Conservation (phyloP, 2,888 invertebrate species). For the Heliconius hortense region DNA sequence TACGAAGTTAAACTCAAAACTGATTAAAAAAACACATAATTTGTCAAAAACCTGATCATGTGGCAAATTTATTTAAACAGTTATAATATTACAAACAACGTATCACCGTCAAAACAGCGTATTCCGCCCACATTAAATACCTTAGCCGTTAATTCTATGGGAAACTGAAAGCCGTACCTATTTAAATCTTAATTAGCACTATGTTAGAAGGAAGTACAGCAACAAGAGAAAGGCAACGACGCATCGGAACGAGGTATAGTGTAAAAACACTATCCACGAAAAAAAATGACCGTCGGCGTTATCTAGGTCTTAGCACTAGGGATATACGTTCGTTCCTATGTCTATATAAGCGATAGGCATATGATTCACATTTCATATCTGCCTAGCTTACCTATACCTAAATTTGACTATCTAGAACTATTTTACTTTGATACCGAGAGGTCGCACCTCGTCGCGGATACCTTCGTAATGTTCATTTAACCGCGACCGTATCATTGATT, state of each 20-base stretch:
- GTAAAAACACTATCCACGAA: constrained; percentile 39
- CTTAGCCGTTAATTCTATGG: constrained; percentile 52
- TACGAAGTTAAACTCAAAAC: not conserved
- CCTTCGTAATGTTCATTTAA: not conserved
- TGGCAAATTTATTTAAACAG: not conserved
- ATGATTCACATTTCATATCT: constrained; percentile 56
- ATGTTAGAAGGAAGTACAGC: constrained; percentile 67
- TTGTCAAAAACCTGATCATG: not conserved
- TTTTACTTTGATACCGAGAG: constrained; percentile 60
- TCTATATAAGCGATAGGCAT: constrained; percentile 68
- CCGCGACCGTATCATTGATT: constrained; percentile 60
- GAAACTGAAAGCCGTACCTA: constrained; percentile 57
- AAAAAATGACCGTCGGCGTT: constrained; percentile 46
- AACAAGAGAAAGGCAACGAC: constrained; percentile 66
- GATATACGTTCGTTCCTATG: constrained; percentile 53
- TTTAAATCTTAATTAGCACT: constrained; percentile 49
- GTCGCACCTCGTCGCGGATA: constrained; percentile 56
- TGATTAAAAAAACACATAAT: not conserved
- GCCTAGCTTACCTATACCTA: constrained; percentile 61
- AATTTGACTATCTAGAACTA: constrained; percentile 74
- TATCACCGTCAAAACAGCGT: constrained; percentile 4
- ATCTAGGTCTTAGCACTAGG: constrained; percentile 56
- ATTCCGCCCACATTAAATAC: constrained; percentile 36
- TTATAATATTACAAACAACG: not conserved
- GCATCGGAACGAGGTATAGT: constrained; percentile 42